These are phyloP conservation scores for Piprites chloris DNA, from an alignment of 2,113 vertebrate species.

Conservation along the genomic window DNA sequence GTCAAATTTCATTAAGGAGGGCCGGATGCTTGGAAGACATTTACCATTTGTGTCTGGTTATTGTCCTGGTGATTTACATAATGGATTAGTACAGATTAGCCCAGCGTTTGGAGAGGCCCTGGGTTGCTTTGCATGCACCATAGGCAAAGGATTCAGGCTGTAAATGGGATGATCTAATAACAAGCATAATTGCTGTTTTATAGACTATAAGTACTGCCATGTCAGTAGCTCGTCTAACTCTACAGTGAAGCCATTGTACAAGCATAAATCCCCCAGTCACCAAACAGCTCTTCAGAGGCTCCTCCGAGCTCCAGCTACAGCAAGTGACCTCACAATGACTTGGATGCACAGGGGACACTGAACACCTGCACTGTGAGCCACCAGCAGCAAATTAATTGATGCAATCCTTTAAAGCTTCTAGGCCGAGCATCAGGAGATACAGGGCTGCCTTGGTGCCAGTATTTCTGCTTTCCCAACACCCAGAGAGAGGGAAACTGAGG, in stretches of 20 bases:
- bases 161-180: constrained; percentile 63
- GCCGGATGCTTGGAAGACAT: neutral
- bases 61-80: constrained; percentile 53
- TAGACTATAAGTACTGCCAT: constrained; percentile 40
- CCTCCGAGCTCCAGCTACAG: neutral
- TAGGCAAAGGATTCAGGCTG: constrained; percentile 44
- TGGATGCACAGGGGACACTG: neutral
- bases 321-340: neutral
- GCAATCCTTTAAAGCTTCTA: neutral
- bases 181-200: constrained; percentile 58
- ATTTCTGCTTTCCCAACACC: neutral
- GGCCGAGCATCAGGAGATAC: neutral
- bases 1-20: neutral
- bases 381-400: neutral
- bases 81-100: constrained; percentile 54
- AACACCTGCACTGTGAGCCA: neutral
- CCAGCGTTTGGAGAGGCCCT: neutral
- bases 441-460: neutral
- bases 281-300: neutral
- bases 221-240: constrained; percentile 20
- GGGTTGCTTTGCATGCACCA: constrained; percentile 30
- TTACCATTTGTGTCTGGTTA: constrained; percentile 17
- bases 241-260: constrained; percentile 13
- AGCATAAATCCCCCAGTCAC: neutral
- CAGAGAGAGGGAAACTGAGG: neutral